Conservation (phyloP, 2,113 vertebrate genomes). For the Cebidichthys violaceus region DNA sequence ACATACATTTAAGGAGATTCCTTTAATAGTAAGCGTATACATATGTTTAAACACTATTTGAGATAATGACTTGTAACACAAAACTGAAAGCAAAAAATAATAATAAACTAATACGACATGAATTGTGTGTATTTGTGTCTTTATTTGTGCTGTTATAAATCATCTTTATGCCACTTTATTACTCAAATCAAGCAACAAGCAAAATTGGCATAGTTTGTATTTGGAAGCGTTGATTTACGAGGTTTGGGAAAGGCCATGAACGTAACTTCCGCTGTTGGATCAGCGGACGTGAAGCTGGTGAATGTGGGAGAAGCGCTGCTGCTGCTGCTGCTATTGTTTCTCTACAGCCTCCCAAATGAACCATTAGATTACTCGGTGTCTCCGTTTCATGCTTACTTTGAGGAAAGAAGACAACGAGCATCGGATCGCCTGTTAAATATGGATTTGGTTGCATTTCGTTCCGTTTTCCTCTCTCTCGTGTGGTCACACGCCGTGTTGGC, state of each 20-base stretch:
- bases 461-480: background rate
- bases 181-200: background rate
- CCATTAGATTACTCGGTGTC: background rate
- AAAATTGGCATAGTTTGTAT: too few species aligned
- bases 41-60: background rate
- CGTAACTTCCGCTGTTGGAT: background rate
- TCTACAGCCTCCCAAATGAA: too few species aligned
- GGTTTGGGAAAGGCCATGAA: background rate
- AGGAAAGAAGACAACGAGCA: background rate
- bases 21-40: too few species aligned
- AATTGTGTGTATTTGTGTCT: background rate
- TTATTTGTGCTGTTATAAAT: background rate
- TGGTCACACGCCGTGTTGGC: fast-evolving
- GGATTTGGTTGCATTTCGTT: fast-evolving
- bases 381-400: background rate
- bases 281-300: fast-evolving
- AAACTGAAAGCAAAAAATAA: background rate
- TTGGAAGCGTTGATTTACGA: background rate
- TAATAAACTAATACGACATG: background rate
- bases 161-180: too few species aligned
- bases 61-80: background rate
- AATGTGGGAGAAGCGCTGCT: background rate
- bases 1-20: too few species aligned
- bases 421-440: background rate
- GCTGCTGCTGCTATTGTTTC: background rate